Evolutionary conservation across 2,113 vertebrate species (phyloP), one percentile per base, ranked within the genome.

Genomic region (Benitochromis conjunctus): DNA sequence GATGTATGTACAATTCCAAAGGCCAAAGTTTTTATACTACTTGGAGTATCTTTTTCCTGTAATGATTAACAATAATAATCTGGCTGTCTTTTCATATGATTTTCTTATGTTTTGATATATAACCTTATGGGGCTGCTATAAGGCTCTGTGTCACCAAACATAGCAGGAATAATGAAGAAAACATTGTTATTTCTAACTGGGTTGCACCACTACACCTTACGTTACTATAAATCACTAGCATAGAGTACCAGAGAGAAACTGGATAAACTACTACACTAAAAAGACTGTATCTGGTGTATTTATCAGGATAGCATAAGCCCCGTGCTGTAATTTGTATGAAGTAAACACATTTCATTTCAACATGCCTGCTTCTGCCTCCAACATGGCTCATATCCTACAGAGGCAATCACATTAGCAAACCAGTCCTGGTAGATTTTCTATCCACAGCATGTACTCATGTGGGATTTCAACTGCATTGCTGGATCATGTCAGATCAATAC

Each of bases 401-500:
- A 83, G 41, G 38, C 81, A 90, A 89, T 92, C 84, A 84, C 77
- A 92, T 91, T 90, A 93, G 80, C 62, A 76, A 79, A 43, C 36
- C 58, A 54, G 18, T 82, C 80, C 86, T 88, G 77, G 55, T 78
- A 89, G 83, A 83, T 80, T 90, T 84, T 76, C 29, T 62, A 83
- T 85, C 74, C 79, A 79, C 84, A 71, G 31, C 78, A 83, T 86
- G 82, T 51, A 69, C 76, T 87, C 46, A 60, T 62, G 54, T 55
- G 54, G 83, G 89, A 90, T 92, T 88, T 58, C 85, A 48, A 64
- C 86, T 77, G 81, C 48, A 88, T 71, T 79, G 84, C 38, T 19
- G 24, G 83, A 87, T 93, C 78, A 83, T 86, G 77, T 84, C 43
- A 53, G 71, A 92, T 94, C 92, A 85, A 94, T 95, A 76, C 2